A percentile compares a stretch with the other conserved stretches of the same genome.
Conservation (phyloP, 2,797 vertebrate species). For the Thalassophryne amazonica region DNA sequence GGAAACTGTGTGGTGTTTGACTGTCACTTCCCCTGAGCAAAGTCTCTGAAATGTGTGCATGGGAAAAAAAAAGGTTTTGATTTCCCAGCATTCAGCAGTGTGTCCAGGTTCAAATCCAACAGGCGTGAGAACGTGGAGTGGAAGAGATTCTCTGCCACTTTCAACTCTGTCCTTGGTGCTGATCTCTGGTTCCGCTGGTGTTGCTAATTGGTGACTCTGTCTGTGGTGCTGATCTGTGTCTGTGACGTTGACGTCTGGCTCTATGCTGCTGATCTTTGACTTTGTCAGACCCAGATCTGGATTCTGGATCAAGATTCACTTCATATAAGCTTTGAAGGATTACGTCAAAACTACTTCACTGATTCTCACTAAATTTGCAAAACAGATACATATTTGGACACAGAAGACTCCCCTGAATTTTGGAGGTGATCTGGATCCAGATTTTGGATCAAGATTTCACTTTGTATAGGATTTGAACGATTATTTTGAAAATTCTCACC, state of each 20-base stretch:
- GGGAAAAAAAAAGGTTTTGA: conserved; percentile 23
- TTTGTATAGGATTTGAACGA: too few species aligned
- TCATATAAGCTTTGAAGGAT: too few species aligned
- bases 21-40: conserved; percentile 1
- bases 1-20: neutral
- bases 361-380: too few species aligned
- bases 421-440: too few species aligned
- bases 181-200: too few species aligned
- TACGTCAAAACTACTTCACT: too few species aligned
- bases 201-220: conserved; percentile 19
- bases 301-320: too few species aligned
- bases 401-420: too few species aligned
- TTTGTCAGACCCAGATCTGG: too few species aligned
- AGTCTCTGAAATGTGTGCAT: neutral
- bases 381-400: too few species aligned
- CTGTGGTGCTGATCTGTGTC: conserved; percentile 15
- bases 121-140: neutral
- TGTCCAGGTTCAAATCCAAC: conserved; percentile 10
- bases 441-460: too few species aligned
- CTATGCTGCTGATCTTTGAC: neutral
- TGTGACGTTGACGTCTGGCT: neutral
- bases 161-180: neutral
- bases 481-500: too few species aligned
- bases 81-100: neutral
- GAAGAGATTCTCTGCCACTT: conserved; percentile 9